Evolutionary conservation across 1,140 invertebrate species (phyloP).

Genomic region (Oryzaephilus surinamensis): DNA sequence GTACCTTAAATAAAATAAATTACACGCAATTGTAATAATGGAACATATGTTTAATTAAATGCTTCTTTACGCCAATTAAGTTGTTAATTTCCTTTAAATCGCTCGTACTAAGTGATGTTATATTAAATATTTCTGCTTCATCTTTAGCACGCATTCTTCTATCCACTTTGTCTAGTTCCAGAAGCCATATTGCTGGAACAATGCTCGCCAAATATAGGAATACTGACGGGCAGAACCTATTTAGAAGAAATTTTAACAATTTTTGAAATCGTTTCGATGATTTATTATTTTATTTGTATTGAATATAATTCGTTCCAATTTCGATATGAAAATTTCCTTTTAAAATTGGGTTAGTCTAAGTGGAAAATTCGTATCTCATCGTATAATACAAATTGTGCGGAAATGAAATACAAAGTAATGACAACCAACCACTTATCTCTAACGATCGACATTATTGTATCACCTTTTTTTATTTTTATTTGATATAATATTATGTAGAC

Average conservation of each 20-base stretch:
- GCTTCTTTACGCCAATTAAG: conserved; percentile 41
- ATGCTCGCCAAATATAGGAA: conserved; percentile 72
- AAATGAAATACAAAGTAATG: conserved; percentile 20
- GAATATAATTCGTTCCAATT: neutral
- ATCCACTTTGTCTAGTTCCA: conserved; percentile 74
- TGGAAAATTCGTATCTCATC: too few species aligned
- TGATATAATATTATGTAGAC: too few species aligned
- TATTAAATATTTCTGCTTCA: conserved; percentile 42
- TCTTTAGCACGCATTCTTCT: conserved; percentile 44
- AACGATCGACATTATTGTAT: too few species aligned
- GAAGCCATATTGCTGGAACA: conserved; percentile 74
- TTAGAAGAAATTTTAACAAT: too few species aligned
- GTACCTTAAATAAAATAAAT: conserved; percentile 34
- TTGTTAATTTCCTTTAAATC: conserved; percentile 46
- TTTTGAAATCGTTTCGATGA: conserved; percentile 11
- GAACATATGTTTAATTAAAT: too few species aligned
- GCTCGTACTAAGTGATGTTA: conserved; percentile 38
- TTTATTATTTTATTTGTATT: too few species aligned
- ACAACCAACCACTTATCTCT: too few species aligned
- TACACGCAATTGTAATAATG: too few species aligned
- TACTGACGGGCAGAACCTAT: conserved; percentile 83
- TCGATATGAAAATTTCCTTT: too few species aligned
- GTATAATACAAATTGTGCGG: conserved; percentile 12
- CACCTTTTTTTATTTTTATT: too few species aligned
- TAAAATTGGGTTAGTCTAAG: conserved; percentile 1